Conservation (phyloP, 2,797 vertebrate genomes). For the Nasua narica region DNA sequence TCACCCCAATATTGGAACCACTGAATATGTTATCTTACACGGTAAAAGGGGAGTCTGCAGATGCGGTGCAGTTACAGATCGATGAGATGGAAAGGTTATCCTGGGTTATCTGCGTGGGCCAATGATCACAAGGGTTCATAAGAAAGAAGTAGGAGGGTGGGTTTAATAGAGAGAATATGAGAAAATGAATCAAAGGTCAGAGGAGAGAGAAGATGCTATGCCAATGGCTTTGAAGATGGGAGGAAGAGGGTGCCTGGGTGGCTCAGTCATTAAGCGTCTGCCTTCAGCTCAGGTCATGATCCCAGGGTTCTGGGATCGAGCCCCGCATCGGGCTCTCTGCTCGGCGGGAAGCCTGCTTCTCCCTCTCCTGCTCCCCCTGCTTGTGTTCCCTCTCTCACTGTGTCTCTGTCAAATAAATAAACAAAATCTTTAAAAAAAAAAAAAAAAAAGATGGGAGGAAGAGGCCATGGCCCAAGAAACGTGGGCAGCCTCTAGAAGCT, state of each 20-base stretch:
- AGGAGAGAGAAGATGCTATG: background rate
- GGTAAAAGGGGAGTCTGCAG: background rate
- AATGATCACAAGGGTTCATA: background rate
- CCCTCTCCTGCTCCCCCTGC: too few relatives aligned
- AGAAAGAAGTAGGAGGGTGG: background rate
- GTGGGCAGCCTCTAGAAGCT: background rate
- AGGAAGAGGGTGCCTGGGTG: background rate
- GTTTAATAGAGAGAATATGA: background rate
- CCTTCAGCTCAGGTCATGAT: too few relatives aligned
- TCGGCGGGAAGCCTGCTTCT: too few relatives aligned
- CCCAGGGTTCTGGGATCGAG: too few relatives aligned
- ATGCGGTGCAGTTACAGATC: background rate
- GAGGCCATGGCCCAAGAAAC: background rate
- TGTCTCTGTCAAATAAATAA: too few relatives aligned
- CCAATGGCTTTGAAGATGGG: background rate
- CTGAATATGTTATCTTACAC: background rate
- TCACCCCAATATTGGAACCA: background rate
- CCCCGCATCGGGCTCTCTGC: too few relatives aligned
- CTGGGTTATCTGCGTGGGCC: background rate
- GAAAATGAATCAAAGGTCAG: background rate
- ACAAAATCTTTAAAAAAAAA: too few relatives aligned
- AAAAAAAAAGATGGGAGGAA: background rate
- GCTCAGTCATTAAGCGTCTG: too few relatives aligned
- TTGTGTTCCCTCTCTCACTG: too few relatives aligned
- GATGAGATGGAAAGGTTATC: background rate